phyloP scores from a whole-genome alignment of 2,113 vertebrate genomes.

The Hyperopisus bebe region DNA sequence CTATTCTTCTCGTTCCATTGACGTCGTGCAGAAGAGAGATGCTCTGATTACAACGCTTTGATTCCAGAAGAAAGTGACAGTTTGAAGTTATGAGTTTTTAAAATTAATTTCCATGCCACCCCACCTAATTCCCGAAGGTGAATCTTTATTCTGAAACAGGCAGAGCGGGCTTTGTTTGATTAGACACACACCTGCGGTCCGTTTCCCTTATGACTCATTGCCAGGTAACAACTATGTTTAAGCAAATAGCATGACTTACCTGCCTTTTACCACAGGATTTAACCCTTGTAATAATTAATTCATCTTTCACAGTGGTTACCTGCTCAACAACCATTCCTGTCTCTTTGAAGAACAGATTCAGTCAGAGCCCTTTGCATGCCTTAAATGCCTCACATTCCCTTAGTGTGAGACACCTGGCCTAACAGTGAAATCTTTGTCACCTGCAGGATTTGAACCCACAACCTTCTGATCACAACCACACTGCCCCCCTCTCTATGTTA shows the following conservation, averaged over 20 bases:
- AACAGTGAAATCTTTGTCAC: neutral
- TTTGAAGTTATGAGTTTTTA: neutral
- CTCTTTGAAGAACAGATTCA: neutral
- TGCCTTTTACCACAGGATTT: neutral
- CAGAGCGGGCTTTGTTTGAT: neutral
- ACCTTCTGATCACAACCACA: neutral
- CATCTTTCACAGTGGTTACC: neutral
- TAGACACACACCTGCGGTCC: conserved; percentile 1
- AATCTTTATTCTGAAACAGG: neutral
- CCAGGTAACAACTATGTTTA: neutral
- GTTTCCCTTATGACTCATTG: neutral
- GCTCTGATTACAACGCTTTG: neutral
- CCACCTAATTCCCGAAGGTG: neutral
- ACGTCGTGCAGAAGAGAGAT: neutral
- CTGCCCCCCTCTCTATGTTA: neutral
- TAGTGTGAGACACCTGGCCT: neutral
- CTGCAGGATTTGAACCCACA: neutral
- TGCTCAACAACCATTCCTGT: neutral
- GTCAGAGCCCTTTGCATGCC: neutral
- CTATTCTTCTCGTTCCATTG: neutral
- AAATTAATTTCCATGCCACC: neutral
- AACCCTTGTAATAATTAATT: neutral
- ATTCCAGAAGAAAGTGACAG: neutral
- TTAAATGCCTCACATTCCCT: neutral
- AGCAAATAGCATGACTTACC: neutral